Evolutionary conservation across 2,888 invertebrate genomes (phyloP).

Genomic region (Rhopalosiphum nymphaeae): DNA sequence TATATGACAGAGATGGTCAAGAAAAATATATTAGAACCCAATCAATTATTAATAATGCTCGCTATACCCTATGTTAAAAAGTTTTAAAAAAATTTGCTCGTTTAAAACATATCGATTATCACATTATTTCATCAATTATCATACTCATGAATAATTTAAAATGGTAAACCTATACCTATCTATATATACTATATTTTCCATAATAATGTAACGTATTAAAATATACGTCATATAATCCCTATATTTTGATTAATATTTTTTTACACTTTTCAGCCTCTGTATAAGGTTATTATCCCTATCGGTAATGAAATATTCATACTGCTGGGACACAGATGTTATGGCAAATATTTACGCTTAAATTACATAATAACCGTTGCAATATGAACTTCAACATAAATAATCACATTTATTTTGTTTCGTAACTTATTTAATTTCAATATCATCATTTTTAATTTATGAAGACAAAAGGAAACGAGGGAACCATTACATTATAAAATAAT

Average conservation of each 20-base stretch:
- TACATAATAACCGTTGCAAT: not conserved
- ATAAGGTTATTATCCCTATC: not conserved
- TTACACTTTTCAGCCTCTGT: not conserved
- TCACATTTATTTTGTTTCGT: not conserved
- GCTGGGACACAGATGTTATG: not conserved
- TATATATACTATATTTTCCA: not conserved
- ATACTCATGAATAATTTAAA: not conserved
- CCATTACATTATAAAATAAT: not conserved
- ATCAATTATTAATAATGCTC: not conserved
- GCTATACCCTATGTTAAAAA: not conserved
- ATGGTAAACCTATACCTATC: not conserved
- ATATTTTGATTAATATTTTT: constrained; percentile 1
- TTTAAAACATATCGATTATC: not conserved
- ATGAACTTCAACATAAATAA: not conserved
- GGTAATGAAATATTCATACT: constrained; percentile 7
- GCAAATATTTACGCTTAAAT: not conserved
- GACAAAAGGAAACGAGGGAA: not conserved
- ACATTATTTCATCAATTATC: not conserved
- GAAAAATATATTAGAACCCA: not conserved
- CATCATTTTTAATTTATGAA: not conserved
- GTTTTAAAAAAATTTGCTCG: not conserved
- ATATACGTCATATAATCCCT: not conserved
- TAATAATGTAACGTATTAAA: not conserved
- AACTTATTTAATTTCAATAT: not conserved
- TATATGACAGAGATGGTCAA: not conserved